Conservation (phyloP, 2,113 vertebrate genomes). For the Potamarius usumacintae region DNA sequence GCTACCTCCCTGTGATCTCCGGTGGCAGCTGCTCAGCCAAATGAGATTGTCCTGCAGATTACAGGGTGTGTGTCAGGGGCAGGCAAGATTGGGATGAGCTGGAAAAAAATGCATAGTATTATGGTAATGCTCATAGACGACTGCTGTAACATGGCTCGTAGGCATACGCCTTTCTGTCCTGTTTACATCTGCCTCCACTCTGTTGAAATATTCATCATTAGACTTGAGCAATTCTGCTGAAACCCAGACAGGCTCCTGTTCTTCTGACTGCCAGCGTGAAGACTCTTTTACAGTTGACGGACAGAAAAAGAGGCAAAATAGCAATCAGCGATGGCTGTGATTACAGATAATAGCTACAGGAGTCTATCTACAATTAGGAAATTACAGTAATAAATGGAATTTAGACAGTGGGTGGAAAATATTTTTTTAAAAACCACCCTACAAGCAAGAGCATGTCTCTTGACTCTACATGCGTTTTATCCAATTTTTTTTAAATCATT, state of each 20-base stretch:
- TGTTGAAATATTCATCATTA: conserved; percentile 53
- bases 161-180: conserved; percentile 17
- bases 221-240: conserved; percentile 31
- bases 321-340: conserved; percentile 32
- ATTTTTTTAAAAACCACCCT: background rate
- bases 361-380: conserved; percentile 41
- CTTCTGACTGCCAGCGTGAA: conserved; percentile 40
- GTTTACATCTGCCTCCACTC: conserved; percentile 24
- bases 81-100: conserved; percentile 45
- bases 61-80: conserved; percentile 62
- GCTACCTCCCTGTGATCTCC: conserved; percentile 70
- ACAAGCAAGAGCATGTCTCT: background rate
- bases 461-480: background rate
- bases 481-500: background rate
- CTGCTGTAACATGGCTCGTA: conserved; percentile 38
- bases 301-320: conserved; percentile 15
- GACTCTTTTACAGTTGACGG: conserved; percentile 14
- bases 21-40: conserved; percentile 77
- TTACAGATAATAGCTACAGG: conserved; percentile 44
- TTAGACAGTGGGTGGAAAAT: background rate
- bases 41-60: conserved; percentile 78
- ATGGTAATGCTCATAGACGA: conserved; percentile 28
- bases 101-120: conserved; percentile 11
- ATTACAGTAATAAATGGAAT: conserved; percentile 39
- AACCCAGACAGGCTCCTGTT: conserved; percentile 31